These are phyloP conservation scores for Diloba caeruleocephala DNA, from an alignment of 2,888 invertebrate species.

Conservation along the genomic window DNA sequence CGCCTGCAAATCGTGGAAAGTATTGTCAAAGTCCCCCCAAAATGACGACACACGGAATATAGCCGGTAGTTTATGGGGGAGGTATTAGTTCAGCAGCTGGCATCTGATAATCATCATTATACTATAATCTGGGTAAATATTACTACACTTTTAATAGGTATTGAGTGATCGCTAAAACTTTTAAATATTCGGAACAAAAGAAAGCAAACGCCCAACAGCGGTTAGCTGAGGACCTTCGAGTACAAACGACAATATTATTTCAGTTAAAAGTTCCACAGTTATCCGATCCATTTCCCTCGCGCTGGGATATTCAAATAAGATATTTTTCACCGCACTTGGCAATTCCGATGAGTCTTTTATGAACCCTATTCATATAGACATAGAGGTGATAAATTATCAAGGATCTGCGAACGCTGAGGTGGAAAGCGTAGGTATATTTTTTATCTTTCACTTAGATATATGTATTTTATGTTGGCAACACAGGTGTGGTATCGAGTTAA, in stretches of 20 bases:
- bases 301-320: constrained; percentile 78
- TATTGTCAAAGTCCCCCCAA: too few species aligned
- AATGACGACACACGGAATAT: too few species aligned
- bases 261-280: constrained; percentile 79
- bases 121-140: too few species aligned
- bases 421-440: constrained; percentile 56
- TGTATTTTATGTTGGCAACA: constrained; percentile 54
- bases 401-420: constrained; percentile 54
- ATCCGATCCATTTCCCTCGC: constrained; percentile 75
- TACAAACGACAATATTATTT: constrained; percentile 80
- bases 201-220: constrained; percentile 45
- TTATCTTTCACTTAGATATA: constrained; percentile 56
- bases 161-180: constrained; percentile 5
- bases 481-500: constrained; percentile 57
- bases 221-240: constrained; percentile 57
- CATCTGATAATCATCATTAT: too few species aligned
- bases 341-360: constrained; percentile 64
- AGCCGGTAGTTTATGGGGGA: too few species aligned
- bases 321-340: constrained; percentile 69
- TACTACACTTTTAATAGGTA: constrained; percentile 2
- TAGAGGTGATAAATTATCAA: constrained; percentile 63
- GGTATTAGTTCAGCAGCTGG: too few species aligned
- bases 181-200: constrained; percentile 37
- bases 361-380: constrained; percentile 64
- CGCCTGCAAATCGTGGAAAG: too few species aligned